phyloP scores from a whole-genome alignment of 2,113 vertebrate genomes.

The Psophia crepitans region DNA sequence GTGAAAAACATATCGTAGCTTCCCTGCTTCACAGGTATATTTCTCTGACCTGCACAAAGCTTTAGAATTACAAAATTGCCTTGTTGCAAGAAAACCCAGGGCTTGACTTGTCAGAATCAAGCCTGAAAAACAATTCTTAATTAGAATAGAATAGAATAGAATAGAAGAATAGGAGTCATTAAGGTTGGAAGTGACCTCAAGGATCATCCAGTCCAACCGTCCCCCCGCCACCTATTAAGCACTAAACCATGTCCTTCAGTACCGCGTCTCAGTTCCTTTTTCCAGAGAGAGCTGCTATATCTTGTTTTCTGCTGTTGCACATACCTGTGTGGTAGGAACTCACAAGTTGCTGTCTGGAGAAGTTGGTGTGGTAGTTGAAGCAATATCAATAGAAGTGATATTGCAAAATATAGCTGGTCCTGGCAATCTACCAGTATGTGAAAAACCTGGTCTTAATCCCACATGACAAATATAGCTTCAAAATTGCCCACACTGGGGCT shows the following conservation, averaged over 20 bases:
- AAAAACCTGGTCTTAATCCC: not conserved
- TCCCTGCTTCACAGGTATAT: not conserved
- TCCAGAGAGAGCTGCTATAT: not conserved
- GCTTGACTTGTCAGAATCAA: not conserved
- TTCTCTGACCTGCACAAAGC: not conserved
- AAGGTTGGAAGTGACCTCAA: too few species aligned
- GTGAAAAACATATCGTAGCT: not conserved
- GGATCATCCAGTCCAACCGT: too few species aligned
- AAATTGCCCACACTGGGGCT: not conserved
- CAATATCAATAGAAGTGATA: not conserved
- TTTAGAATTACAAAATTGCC: not conserved
- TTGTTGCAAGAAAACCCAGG: not conserved
- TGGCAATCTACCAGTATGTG: not conserved
- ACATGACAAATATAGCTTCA: not conserved
- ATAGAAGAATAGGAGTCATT: too few species aligned
- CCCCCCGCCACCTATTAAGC: too few species aligned
- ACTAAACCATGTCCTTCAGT: too few species aligned
- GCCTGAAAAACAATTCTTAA: not conserved
- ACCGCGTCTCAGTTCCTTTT: not conserved
- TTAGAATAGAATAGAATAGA: too few species aligned
- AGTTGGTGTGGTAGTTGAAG: not conserved
- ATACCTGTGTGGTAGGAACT: not conserved
- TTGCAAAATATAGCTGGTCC: not conserved
- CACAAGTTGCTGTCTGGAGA: not conserved
- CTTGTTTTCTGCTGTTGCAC: not conserved